These are phyloP conservation scores for Dugesia japonica DNA, from an alignment of 2,888 invertebrate species.

Conservation along the genomic window DNA sequence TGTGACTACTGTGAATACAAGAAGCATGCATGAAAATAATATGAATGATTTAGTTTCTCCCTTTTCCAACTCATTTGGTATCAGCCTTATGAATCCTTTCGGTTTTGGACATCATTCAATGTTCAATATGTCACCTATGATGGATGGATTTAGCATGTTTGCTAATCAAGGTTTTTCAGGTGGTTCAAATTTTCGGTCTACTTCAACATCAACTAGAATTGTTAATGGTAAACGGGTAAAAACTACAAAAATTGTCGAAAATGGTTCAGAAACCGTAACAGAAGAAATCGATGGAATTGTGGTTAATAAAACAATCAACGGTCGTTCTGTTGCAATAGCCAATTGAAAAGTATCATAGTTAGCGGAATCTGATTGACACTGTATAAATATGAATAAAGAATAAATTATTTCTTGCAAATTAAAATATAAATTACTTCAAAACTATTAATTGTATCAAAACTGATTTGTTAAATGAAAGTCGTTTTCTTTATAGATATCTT, in stretches of 20 bases:
- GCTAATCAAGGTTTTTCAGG: constrained; percentile 46
- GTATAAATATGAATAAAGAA: too few relatives aligned
- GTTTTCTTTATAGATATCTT: too few relatives aligned
- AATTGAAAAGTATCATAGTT: not conserved
- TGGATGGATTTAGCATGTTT: constrained; percentile 54
- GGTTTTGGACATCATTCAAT: not conserved
- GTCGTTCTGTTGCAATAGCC: constrained; percentile 53
- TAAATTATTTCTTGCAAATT: too few relatives aligned
- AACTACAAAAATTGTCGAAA: constrained; percentile 81
- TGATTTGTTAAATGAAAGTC: too few relatives aligned
- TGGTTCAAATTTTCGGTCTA: constrained; percentile 50
- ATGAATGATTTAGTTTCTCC: too few relatives aligned
- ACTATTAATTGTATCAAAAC: too few relatives aligned
- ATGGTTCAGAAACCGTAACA: constrained; percentile 85
- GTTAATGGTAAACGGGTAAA: constrained; percentile 89
- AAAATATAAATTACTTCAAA: too few relatives aligned
- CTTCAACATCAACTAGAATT: constrained; percentile 70
- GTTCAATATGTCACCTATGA: too few relatives aligned
- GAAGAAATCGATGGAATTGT: constrained; percentile 86
- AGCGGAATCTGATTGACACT: too few relatives aligned
- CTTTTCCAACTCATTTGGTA: too few relatives aligned
- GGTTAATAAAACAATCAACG: constrained; percentile 88
- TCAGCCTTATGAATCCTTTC: constrained; percentile 24
- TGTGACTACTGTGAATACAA: too few relatives aligned
- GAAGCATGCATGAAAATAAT: too few relatives aligned